Base-by-base conservation (phyloP, 2,888 invertebrate species). In the Callinectes sapidus region DNA sequence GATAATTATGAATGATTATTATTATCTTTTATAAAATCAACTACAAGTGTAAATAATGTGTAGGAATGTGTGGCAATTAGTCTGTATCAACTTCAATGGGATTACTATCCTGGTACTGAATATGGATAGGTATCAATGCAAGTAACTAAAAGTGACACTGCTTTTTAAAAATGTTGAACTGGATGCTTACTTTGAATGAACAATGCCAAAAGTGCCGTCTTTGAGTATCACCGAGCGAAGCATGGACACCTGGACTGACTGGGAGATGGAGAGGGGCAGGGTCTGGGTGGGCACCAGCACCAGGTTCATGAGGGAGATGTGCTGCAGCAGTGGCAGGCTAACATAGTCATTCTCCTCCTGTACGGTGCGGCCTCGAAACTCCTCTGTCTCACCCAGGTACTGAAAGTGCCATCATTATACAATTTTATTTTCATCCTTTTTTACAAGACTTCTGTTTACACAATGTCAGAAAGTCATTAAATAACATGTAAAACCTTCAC, bases 221-320 rank as follows among this genome's bases (percentile, higher is more conserved):
- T 96, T 96, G 81, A 96, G 95, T 55, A 97, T 96, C 94, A 97
- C 96, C 42, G 96, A 96, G 90, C 96, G 96, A 94, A 97, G 96
- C 96, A 97, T 96, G 77, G 96, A 96, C 23, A 97, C 96, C 87
- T 96, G 96, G 48, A 96, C 95, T 61, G 96, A 96, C 92, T 96
- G 96, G 93, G 96, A 96, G 5, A 97, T 96, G 85, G 97, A 97
- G 94, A 98, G 96, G 0, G 98, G 98, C 42, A 98, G 95, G 0
- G 97, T 97, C 96, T 98, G 98, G 1, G 98, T 98, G 13, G 98
- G 98, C 95, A 98, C 97, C 28, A 97, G 95, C 48, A 98, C 96
- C 39, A 94, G 91, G 89, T 94, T 94, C 90, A 98, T 96, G 88
- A 97, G 96, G 85, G 97, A 96, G 93, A 97, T 96, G 87, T 96